Evolutionary conservation across 2,113 vertebrate genomes (phyloP), one percentile per base, ranked within the genome.

Genomic region (Chaenogobius annularis): DNA sequence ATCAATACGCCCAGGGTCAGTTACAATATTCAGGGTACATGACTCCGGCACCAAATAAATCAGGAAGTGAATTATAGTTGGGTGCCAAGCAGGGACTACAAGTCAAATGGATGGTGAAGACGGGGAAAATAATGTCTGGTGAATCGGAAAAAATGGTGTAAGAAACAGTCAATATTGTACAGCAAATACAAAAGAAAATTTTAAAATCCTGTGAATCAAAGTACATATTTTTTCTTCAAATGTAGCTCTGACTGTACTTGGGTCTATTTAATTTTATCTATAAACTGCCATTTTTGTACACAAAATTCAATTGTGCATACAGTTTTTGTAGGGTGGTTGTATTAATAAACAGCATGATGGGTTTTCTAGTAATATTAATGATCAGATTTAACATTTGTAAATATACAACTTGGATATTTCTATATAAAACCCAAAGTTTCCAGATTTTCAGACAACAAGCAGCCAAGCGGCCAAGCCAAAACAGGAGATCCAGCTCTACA

Each of bases 11-110:
- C 81, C 76, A 83, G 92, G 92, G 90, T 94, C 93, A 93, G 91
- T 93, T 94, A 92, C 93, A 94, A 92, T 91, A 93, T 88, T 91
- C 92, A 92, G 86, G 87, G 85, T 93, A 93, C 84, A 86, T 92
- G 89, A 91, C 89, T 94, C 91, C 89, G 77, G 90, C 90, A 70
- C 86, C 85, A 90, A 93, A 94, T 92, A 93, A 90, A 93, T 91
- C 90, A 92, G 85, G 88, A 90, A 84, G 80, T 88, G 88, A 88
- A 90, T 88, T 88, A 88, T 86, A 81, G 85, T 88, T 87, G 73
- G 81, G 81, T 85, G 78, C 68, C 7, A 44, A 79, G 86, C 86
- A 81, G 81, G 61, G 83, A 66, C 77, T 43, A 17, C 17, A 4
- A 65, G 68, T 82, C 65, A 79, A 79, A 83, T 13, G 35, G 84